Percentiles rank a stretch among this genome's conserved stretches.
Evolutionary conservation across 92 coral and sea anemone species (phyloP).

Genomic region (Umimayanthus kanabou): DNA sequence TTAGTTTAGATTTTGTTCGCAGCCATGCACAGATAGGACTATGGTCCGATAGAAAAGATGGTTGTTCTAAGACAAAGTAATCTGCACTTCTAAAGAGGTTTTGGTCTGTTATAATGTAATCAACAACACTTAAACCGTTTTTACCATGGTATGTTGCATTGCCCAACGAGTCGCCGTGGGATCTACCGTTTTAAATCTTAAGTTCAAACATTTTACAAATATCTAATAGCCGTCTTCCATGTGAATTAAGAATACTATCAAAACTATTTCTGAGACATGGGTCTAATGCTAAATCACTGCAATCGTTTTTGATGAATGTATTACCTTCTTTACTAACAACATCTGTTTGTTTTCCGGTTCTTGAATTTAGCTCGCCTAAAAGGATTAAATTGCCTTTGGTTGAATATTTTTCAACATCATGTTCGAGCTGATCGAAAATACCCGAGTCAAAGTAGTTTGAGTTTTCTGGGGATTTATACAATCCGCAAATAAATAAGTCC

Average conservation of each 20-base stretch:
- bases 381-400: too few species aligned
- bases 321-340: conserved; percentile 45
- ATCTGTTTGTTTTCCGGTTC: conserved; percentile 46
- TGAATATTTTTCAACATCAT: too few species aligned
- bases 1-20: too few species aligned
- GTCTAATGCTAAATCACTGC: conserved; percentile 32
- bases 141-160: conserved; percentile 47
- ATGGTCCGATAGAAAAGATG: too few species aligned
- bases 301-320: conserved; percentile 40
- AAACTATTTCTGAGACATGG: conserved; percentile 27
- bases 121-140: conserved; percentile 39
- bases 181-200: conserved; percentile 51
- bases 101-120: conserved; percentile 20
- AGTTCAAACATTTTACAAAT: conserved; percentile 50
- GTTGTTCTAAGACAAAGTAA: too few species aligned
- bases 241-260: background rate
- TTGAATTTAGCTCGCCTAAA: conserved; percentile 10
- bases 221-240: conserved; percentile 47
- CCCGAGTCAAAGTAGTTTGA: too few species aligned
- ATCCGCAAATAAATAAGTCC: background rate
- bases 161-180: conserved; percentile 53
- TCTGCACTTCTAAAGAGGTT: too few species aligned
- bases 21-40: too few species aligned
- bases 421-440: too few species aligned
- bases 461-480: background rate